phyloP scores from a whole-genome alignment of 1,140 invertebrate genomes.

The Eciton burchellii region DNA sequence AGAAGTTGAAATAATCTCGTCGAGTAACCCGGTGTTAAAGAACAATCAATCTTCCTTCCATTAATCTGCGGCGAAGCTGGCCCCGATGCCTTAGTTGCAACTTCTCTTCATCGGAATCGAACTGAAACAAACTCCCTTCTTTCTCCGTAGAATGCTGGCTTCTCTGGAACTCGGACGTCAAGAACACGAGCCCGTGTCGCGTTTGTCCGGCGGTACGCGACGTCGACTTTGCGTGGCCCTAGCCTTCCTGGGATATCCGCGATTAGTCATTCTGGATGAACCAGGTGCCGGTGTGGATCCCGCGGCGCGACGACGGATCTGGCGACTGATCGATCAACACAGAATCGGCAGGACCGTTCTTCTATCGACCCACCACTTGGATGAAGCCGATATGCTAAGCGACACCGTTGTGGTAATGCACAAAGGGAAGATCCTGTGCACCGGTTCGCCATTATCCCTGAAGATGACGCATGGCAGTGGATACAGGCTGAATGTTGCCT shows the following conservation, averaged over 20 bases:
- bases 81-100: not conserved
- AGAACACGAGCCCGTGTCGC: constrained; percentile 85
- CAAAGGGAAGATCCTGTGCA: constrained; percentile 86
- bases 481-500: constrained; percentile 89
- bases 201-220: constrained; percentile 88
- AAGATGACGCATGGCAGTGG: constrained; percentile 92
- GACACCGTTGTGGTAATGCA: constrained; percentile 89
- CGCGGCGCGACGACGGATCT: constrained; percentile 90
- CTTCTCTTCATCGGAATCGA: constrained; percentile 20
- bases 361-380: constrained; percentile 90
- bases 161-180: constrained; percentile 87
- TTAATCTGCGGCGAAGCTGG: no score
- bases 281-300: constrained; percentile 93
- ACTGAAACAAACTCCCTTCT: not conserved
- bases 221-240: constrained; percentile 88
- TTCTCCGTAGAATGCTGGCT: constrained; percentile 84
- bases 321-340: constrained; percentile 90
- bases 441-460: constrained; percentile 89
- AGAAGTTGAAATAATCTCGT: no score
- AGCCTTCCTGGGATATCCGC: constrained; percentile 92
- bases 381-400: constrained; percentile 89
- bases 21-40: no score
- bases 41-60: no score
- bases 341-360: constrained; percentile 89
- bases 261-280: constrained; percentile 94